Percentiles rank a stretch among this genome's conserved stretches.
phyloP scores from a whole-genome alignment of 2,888 invertebrate species.

The Acanthosepion esculentum region DNA sequence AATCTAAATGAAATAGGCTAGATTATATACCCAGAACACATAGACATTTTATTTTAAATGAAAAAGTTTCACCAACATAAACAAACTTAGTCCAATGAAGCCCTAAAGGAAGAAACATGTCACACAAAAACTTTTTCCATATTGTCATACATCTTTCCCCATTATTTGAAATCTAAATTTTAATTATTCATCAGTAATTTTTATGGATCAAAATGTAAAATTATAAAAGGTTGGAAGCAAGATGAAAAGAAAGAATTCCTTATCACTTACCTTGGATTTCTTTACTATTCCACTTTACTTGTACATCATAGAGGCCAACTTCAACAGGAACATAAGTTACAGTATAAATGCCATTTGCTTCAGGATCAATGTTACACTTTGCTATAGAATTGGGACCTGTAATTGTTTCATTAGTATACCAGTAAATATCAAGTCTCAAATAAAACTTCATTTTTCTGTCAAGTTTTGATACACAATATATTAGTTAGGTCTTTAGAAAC shows the following conservation, averaged over 20 bases:
- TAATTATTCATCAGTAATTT: too few relatives aligned
- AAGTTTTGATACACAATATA: neutral
- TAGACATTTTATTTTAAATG: too few relatives aligned
- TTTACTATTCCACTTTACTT: conserved; percentile 82
- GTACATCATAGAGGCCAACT: conserved; percentile 92
- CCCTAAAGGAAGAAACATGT: too few relatives aligned
- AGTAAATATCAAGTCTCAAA: neutral
- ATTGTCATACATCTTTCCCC: too few relatives aligned
- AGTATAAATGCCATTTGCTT: conserved; percentile 83
- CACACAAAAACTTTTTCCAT: too few relatives aligned
- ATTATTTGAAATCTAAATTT: too few relatives aligned
- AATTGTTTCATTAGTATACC: conserved; percentile 43
- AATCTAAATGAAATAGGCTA: too few relatives aligned
- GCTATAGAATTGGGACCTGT: conserved; percentile 80
- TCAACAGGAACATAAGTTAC: conserved; percentile 92
- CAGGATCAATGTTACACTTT: conserved; percentile 77
- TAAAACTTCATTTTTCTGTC: neutral
- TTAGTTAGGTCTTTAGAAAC: too few relatives aligned
- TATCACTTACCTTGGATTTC: conserved; percentile 76
- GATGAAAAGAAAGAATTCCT: neutral
- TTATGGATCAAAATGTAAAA: neutral
- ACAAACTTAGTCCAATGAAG: too few relatives aligned
- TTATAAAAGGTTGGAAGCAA: neutral
- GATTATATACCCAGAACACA: too few relatives aligned
- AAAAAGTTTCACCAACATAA: too few relatives aligned